Base-by-base conservation (phyloP, 2,888 invertebrate genomes). In the Podabrus alpinus region DNA sequence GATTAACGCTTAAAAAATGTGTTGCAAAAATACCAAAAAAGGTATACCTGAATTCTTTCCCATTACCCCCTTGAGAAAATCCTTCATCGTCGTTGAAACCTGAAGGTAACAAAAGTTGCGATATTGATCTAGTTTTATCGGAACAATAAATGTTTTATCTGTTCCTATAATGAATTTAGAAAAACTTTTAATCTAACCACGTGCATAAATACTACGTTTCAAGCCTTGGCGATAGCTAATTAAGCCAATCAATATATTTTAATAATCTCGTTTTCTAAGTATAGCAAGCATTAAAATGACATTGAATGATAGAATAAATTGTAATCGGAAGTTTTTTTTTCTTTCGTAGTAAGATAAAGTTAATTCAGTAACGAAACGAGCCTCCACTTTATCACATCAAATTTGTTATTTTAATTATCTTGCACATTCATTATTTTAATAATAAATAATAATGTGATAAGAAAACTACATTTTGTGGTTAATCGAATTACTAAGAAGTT, bases 261-360 rank as follows among this genome's bases (percentile, higher is more conserved):
- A 64, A 17, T 64, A 64, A 64, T 64, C 21, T 21, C 19, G 7
- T 13, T 64, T 64, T 64, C 62, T 64, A 19, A 64, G 62, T 72
- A 59, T 60, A 72, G 68, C 61, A 61, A 72, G 59, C 45, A 72
- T 59, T 71, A 66, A 70, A 68, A 61, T 64, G 68, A 59, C 68
- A 71, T 73, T 73, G 73, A 70, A 66, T 60, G 66, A 66, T 69
- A 66, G 66, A 69, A 68, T 71, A 15, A 19, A 71, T 71, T 71
- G 62, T 74, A 71, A 70, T 60, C 45, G 61, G 74, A 74, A 74
- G 71, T 62, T 7, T 45, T 45, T 45, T 45, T 45, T 45, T 45
- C n/a, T 45, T 45, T 45, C n/a, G n/a, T 45, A n/a, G 45, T 45
- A 45, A n/a, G 45, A 45, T 45, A 45, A 45, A 45, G 45, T 45